These are phyloP conservation scores for Latheticus oryzae DNA, from an alignment of 2,888 invertebrate genomes.

Conservation along the genomic window DNA sequence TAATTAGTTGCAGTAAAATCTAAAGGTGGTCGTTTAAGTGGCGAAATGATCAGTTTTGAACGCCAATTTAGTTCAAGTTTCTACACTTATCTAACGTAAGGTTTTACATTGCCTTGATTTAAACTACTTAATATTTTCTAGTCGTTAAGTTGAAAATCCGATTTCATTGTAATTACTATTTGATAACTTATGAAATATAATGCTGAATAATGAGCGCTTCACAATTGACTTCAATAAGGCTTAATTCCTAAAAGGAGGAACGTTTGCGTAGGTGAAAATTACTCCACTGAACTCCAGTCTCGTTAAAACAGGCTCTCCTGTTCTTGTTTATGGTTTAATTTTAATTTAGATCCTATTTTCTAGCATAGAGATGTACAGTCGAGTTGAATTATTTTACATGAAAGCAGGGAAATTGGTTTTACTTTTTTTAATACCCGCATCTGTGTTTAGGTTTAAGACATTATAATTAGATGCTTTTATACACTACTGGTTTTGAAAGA, in stretches of 20 bases:
- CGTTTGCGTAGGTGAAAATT: constrained; percentile 4
- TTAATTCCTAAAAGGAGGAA: not conserved
- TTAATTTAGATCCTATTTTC: no score
- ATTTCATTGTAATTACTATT: constrained; percentile 18
- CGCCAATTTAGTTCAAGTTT: constrained; percentile 23
- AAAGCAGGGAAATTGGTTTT: no score
- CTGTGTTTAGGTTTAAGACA: no score
- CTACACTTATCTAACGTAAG: constrained; percentile 24
- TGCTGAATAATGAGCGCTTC: constrained; percentile 1
- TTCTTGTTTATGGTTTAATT: no score
- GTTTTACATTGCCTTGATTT: constrained; percentile 27
- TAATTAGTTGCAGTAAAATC: constrained; percentile 26
- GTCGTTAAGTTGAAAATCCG: constrained; percentile 21
- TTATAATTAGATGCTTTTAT: no score
- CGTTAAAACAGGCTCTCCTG: no score
- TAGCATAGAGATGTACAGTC: no score
- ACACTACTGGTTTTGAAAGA: no score
- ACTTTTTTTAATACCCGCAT: no score
- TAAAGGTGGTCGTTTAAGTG: constrained; percentile 30
- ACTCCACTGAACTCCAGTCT: not conserved
- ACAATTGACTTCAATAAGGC: constrained; percentile 3
- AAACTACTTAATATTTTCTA: constrained; percentile 28
- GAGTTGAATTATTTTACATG: no score
- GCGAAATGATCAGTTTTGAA: constrained; percentile 32
- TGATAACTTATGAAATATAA: constrained; percentile 12